phyloP scores from a whole-genome alignment of 2,888 invertebrate species.

The Drosophila acutilabella region DNA sequence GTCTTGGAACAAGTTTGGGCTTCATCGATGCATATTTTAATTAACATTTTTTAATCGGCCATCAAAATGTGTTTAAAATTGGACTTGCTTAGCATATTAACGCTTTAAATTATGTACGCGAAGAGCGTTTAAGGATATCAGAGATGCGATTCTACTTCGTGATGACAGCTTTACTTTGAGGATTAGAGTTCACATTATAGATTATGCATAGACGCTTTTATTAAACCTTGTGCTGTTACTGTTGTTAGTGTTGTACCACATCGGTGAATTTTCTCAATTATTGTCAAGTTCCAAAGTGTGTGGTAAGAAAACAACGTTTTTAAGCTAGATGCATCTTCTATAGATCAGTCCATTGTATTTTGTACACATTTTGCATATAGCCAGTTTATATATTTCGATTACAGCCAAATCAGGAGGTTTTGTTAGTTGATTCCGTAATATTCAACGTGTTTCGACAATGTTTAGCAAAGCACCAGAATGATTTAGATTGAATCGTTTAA shows the following conservation, averaged over 20 bases:
- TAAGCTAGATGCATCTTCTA: background rate
- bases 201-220: conserved; percentile 1
- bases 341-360: background rate
- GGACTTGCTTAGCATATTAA: background rate
- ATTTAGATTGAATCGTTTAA: conserved; percentile 10
- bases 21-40: background rate
- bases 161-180: conserved; percentile 33
- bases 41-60: too few relatives aligned
- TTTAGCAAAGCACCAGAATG: background rate
- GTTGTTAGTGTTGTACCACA: conserved; percentile 26
- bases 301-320: background rate
- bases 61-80: background rate
- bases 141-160: conserved; percentile 29
- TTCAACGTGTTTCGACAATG: too few relatives aligned
- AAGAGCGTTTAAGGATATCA: background rate
- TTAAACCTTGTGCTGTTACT: background rate
- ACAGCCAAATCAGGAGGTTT: too few relatives aligned
- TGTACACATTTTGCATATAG: background rate
- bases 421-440: too few relatives aligned
- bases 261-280: conserved; percentile 13
- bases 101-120: too few relatives aligned
- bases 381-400: too few relatives aligned
- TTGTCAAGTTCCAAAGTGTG: background rate
- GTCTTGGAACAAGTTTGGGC: background rate
- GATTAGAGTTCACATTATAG: conserved; percentile 1